Percentiles rank a stretch among this genome's conserved stretches.
These are phyloP conservation scores for Yasuhikotakia modesta DNA, from an alignment of 2,797 vertebrate species.

Conservation along the genomic window DNA sequence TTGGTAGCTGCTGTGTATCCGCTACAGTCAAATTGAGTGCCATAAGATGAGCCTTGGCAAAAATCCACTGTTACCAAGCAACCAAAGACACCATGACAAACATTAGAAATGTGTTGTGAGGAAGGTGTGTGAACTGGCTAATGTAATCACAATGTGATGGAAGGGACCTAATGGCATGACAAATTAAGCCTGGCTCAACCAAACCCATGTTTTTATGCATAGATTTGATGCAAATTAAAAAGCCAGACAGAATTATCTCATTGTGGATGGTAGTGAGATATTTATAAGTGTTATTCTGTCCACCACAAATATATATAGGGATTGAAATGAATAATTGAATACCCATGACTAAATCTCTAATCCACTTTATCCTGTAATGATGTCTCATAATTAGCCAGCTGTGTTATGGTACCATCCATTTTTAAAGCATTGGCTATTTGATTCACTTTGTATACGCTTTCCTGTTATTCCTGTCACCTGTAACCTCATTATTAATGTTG, in stretches of 20 bases:
- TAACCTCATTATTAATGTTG: neutral
- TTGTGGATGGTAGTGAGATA: neutral
- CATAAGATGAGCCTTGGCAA: constrained; percentile 40
- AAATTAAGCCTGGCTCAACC: constrained; percentile 13
- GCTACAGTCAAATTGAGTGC: constrained; percentile 34
- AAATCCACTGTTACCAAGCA: constrained; percentile 58
- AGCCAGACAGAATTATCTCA: neutral
- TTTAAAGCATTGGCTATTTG: neutral
- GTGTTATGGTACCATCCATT: constrained; percentile 30
- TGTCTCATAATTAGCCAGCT: constrained; percentile 41
- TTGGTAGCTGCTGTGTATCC: constrained; percentile 15
- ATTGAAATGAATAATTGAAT: constrained; percentile 17
- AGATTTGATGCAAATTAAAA: neutral
- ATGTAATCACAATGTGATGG: constrained; percentile 39
- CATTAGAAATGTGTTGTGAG: constrained; percentile 29
- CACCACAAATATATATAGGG: constrained; percentile 1
- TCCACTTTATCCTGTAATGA: constrained; percentile 42
- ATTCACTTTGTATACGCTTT: neutral
- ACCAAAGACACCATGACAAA: constrained; percentile 52
- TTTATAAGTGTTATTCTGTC: constrained; percentile 7
- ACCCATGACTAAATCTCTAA: constrained; percentile 47
- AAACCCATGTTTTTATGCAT: neutral
- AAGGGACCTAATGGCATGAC: constrained; percentile 32
- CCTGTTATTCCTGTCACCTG: neutral
- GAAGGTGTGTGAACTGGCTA: constrained; percentile 42